Conservation (phyloP, 1,140 invertebrate genomes). For the Pristionchus pacificus region DNA sequence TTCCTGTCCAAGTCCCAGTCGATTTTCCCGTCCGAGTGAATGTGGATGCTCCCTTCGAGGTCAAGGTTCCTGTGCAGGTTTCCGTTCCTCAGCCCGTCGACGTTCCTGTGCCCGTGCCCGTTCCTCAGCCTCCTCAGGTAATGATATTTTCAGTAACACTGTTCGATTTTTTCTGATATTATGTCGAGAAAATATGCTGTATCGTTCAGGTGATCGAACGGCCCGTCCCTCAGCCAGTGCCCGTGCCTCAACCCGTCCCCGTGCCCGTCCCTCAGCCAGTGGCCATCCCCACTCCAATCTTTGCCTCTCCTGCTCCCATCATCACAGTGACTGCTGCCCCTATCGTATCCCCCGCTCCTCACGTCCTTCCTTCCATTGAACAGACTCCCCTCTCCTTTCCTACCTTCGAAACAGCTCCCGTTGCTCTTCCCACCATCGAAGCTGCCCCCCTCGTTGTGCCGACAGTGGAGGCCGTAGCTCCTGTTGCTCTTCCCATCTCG, state of each 20-base stretch:
- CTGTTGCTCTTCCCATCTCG: neutral
- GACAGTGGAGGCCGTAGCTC: neutral
- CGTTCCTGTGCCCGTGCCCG: neutral
- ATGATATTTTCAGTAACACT: neutral
- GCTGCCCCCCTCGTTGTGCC: neutral
- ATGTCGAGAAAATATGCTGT: no score
- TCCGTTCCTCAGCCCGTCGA: neutral
- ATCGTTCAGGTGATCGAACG: neutral
- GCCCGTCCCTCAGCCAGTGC: neutral
- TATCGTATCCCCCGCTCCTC: neutral
- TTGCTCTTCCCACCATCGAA: neutral
- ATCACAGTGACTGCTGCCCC: neutral
- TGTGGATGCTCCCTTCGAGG: neutral
- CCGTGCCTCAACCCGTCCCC: neutral
- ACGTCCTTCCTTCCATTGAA: neutral
- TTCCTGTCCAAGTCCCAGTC: neutral
- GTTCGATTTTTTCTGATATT: no score
- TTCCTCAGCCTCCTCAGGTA: neutral
- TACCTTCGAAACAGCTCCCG: no score
- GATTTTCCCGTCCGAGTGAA: neutral
- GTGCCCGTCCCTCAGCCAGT: neutral
- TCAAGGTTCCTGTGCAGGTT: neutral
- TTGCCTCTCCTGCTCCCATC: neutral
- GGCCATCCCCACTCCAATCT: neutral
- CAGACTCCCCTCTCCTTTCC: neutral